Conservation (phyloP, 1,140 invertebrate genomes). For the Chlorops oryzae region DNA sequence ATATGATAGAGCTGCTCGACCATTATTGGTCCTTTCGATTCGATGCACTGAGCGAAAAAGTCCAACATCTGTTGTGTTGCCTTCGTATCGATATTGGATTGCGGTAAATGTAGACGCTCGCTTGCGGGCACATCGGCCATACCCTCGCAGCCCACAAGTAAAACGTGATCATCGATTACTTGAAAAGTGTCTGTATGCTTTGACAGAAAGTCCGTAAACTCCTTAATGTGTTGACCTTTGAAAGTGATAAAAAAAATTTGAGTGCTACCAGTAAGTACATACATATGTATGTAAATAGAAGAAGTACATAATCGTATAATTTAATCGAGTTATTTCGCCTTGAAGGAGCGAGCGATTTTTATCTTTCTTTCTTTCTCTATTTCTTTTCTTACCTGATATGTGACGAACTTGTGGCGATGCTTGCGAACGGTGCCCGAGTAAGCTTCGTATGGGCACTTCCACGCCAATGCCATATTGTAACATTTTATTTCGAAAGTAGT, state of each 20-base stretch:
- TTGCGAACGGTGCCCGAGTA: slow-evolving; percentile 87
- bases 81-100: slow-evolving; percentile 73
- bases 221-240: slow-evolving; percentile 81
- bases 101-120: slow-evolving; percentile 59
- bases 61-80: slow-evolving; percentile 68
- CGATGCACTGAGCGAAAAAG: slow-evolving; percentile 71
- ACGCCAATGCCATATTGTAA: slow-evolving; percentile 82
- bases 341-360: no score
- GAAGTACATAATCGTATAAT: no score
- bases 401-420: slow-evolving; percentile 92
- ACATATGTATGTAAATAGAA: no score
- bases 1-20: slow-evolving; percentile 80
- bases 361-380: no score
- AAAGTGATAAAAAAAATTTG: no score
- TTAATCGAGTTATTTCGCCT: no score
- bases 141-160: slow-evolving; percentile 56
- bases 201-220: slow-evolving; percentile 85
- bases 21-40: slow-evolving; percentile 68
- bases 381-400: slow-evolving; percentile 62
- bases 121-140: slow-evolving; percentile 53
- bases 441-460: slow-evolving; percentile 87
- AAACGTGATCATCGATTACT: slow-evolving; percentile 77
- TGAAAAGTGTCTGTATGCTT: slow-evolving; percentile 82
- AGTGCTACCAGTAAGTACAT: no score
- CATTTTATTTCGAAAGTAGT: slow-evolving; percentile 89